Percentiles rank a stretch among this genome's conserved stretches.
Conservation (phyloP, 2,888 invertebrate species). For the Allophyes oxyacanthae region DNA sequence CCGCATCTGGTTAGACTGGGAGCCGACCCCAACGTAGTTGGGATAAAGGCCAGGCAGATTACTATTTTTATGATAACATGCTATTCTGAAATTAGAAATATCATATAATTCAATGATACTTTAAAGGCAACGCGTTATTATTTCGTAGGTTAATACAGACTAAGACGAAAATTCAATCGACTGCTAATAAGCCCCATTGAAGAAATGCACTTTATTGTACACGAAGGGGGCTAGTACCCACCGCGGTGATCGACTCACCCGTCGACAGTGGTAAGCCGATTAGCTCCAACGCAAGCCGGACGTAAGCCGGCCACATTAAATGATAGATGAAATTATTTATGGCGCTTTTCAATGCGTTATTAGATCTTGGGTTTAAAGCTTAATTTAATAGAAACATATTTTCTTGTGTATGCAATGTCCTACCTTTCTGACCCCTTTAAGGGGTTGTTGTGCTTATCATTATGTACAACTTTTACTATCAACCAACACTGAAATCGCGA, state of each 20-base stretch:
- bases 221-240: conserved; percentile 13
- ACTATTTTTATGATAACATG: too few species aligned
- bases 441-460: too few species aligned
- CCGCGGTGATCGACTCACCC: conserved; percentile 25
- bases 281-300: conserved; percentile 24
- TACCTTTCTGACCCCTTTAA: too few species aligned
- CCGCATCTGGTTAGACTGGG: too few species aligned
- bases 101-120: too few species aligned
- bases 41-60: too few species aligned
- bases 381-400: not conserved
- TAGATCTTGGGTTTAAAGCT: conserved; percentile 5
- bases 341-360: conserved; percentile 7
- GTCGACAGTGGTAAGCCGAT: conserved; percentile 32
- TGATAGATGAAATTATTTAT: conserved; percentile 19
- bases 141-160: conserved; percentile 9
- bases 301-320: conserved; percentile 31
- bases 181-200: conserved; percentile 35
- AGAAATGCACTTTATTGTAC: conserved; percentile 23
- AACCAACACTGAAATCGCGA: too few species aligned
- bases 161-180: conserved; percentile 33
- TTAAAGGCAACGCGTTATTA: not conserved
- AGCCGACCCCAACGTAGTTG: too few species aligned
- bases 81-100: too few species aligned
- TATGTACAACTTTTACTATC: too few species aligned
- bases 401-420: too few species aligned